Evolutionary conservation across 1,140 invertebrate genomes (phyloP), one percentile per base, ranked within the genome.

Genomic region (Camponotus pennsylvanicus): DNA sequence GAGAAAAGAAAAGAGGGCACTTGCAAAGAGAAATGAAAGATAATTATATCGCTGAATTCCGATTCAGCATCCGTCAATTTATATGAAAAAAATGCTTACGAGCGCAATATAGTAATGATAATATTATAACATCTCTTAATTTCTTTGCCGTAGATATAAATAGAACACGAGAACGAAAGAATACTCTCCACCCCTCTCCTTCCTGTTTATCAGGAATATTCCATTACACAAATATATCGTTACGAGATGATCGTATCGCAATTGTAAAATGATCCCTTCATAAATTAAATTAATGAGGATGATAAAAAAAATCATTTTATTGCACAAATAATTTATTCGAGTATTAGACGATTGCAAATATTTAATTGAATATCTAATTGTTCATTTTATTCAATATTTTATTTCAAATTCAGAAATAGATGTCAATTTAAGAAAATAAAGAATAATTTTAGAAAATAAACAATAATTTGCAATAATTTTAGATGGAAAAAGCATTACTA

Each of bases 1-100:
- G 59, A 87, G 70, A 86, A 59, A 83, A 63, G 49, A 66, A 64
- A 67, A 85, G 87, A 78, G 34, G 66, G 49, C 49, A 49, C 11
- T 49, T 37, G 40, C 52, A 69, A 59, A 40, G 80, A 87, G 61
- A 71, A 40, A 32, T 73, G 40, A 42, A 71, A 79, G 45, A 45
- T 61, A 64, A 82, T 69, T 63, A 52, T 63, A 86, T 64, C 8
- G 42, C 40, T 85, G 27, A 71, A 85, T 87, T 73, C 66, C 55
- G 67, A 77, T 37, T 40, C 45, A 73, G 66, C 40, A 52, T 73
- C 32, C 66, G 34, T 73, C 78, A 32, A 73, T 42, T 67, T 67
- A 69, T 11, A 66, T 49, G 34, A 34, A 59, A 59, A 77, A 77
- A 15, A 77, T 9, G n/a, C 5, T 59, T 57, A 64, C 40, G 61